A percentile compares a stretch with the other conserved stretches of the same genome.
Evolutionary conservation across 2,797 vertebrate species (phyloP).

Genomic region (Cyprinodon diabolis): DNA sequence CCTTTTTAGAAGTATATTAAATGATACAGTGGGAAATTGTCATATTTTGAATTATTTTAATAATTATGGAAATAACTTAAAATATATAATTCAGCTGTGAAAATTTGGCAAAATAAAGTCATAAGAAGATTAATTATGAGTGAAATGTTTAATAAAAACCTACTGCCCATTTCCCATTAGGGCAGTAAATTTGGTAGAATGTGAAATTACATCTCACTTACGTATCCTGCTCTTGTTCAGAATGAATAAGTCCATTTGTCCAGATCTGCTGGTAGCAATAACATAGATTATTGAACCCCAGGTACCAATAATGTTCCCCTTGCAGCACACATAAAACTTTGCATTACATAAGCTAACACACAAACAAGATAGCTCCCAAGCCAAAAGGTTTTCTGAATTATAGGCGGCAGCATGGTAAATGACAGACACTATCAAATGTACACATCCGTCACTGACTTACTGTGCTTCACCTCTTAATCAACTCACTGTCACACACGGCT

Average conservation of each 20-base stretch:
- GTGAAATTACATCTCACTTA: slow-evolving; percentile 47
- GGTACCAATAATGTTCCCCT: slow-evolving; percentile 45
- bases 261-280: slow-evolving; percentile 54
- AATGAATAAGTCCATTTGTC: slow-evolving; percentile 59
- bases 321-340: slow-evolving; percentile 11
- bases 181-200: slow-evolving; percentile 6
- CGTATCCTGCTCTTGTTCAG: slow-evolving; percentile 22
- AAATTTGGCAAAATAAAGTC: not conserved
- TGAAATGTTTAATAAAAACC: not conserved
- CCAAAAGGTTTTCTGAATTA: slow-evolving; percentile 5
- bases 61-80: not conserved
- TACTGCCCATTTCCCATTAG: not conserved
- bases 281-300: slow-evolving; percentile 57
- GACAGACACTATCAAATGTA: slow-evolving; percentile 14
- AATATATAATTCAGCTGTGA: not conserved
- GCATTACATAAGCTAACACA: slow-evolving; percentile 22
- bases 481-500: slow-evolving; percentile 20
- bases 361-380: slow-evolving; percentile 3
- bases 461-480: not conserved
- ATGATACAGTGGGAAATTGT: not conserved
- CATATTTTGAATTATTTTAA: not conserved
- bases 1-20: not conserved
- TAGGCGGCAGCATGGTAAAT: slow-evolving; percentile 1
- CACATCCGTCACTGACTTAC: slow-evolving; percentile 13
- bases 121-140: not conserved